Percentiles rank a stretch among this genome's conserved stretches.
Evolutionary conservation across 2,888 invertebrate genomes (phyloP).

Genomic region (Scaptodrosophila latifasciaeformis): DNA sequence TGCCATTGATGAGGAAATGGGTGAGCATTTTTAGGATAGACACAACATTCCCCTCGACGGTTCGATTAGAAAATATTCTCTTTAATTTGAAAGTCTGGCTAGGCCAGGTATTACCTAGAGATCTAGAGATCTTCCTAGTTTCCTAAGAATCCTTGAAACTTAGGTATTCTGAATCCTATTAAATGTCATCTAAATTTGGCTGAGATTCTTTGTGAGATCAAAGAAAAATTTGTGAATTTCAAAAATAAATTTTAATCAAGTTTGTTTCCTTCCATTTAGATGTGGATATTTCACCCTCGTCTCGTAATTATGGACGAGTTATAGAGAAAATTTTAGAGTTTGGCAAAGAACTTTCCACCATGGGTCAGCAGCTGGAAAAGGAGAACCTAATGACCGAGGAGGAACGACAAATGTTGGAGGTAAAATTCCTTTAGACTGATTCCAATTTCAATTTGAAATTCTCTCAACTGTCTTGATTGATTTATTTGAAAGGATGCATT

Average conservation of each 20-base stretch:
- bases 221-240: not conserved
- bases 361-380: conserved; percentile 89
- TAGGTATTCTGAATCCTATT: too few relatives aligned
- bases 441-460: not conserved
- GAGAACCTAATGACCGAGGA: conserved; percentile 85
- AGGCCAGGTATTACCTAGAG: too few relatives aligned
- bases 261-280: conserved; percentile 46
- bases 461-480: too few relatives aligned
- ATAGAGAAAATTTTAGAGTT: conserved; percentile 96
- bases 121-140: too few relatives aligned
- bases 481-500: conserved; percentile 87
- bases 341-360: conserved; percentile 93
- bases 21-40: conserved; percentile 74
- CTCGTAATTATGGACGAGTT: conserved; percentile 77
- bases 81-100: too few relatives aligned
- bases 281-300: conserved; percentile 72
- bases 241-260: not conserved
- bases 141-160: too few relatives aligned
- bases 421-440: conserved; percentile 62
- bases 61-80: too few relatives aligned
- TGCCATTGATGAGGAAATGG: conserved; percentile 82
- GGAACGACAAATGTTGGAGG: conserved; percentile 94
- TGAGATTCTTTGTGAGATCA: too few relatives aligned
- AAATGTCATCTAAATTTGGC: too few relatives aligned
- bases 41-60: too few relatives aligned